These are phyloP conservation scores for Hipposideros larvatus DNA, from an alignment of 2,797 vertebrate species.

Conservation along the genomic window DNA sequence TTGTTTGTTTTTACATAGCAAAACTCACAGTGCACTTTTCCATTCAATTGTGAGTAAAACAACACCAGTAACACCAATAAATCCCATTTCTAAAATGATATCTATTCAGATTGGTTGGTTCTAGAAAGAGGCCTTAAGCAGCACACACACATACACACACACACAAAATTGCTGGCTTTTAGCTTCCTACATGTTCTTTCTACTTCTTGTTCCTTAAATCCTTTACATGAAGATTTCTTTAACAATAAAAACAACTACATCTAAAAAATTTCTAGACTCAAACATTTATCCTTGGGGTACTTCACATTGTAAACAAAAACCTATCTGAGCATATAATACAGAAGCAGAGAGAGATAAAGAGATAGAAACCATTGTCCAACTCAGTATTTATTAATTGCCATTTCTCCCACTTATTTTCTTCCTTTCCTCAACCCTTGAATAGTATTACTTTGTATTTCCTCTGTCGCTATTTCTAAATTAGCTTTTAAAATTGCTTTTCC, in stretches of 20 bases:
- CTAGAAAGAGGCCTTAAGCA: background rate
- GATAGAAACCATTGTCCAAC: background rate
- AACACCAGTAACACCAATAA: constrained; percentile 54
- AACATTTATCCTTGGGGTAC: background rate
- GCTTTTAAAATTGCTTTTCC: constrained; percentile 59
- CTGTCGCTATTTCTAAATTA: constrained; percentile 55
- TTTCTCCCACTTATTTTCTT: constrained; percentile 57
- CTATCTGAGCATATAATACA: background rate
- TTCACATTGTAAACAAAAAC: background rate
- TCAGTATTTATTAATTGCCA: constrained; percentile 3
- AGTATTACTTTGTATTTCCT: constrained; percentile 48
- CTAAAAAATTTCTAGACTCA: background rate
- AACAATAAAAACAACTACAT: background rate
- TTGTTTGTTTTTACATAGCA: constrained; percentile 34
- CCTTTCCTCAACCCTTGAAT: background rate
- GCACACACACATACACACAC: background rate
- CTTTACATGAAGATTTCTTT: constrained; percentile 29
- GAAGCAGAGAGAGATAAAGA: background rate
- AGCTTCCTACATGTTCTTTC: background rate
- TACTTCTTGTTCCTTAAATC: background rate
- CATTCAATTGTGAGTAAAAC: constrained; percentile 42
- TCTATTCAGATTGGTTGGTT: background rate
- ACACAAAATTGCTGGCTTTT: constrained; percentile 15
- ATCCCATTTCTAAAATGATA: background rate
- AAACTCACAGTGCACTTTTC: constrained; percentile 36